These are phyloP conservation scores for Cosmia pyralina DNA, from an alignment of 2,888 invertebrate genomes.

Conservation along the genomic window DNA sequence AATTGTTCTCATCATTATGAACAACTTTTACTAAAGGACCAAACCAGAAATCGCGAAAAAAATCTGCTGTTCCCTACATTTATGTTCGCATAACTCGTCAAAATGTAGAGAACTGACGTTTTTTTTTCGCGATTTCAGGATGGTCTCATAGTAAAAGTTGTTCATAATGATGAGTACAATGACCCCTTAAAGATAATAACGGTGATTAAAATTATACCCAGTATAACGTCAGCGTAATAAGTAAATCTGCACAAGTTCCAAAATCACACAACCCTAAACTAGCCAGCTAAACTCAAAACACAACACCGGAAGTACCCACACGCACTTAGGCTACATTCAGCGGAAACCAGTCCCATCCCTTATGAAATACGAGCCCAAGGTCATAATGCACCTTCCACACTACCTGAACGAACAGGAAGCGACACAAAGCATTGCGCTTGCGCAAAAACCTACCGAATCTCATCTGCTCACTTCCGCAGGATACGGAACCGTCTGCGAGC, in stretches of 20 bases:
- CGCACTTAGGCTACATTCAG: constrained; percentile 59
- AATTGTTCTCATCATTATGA: too few species aligned
- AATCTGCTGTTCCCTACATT: too few species aligned
- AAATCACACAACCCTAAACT: constrained; percentile 13
- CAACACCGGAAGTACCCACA: constrained; percentile 50
- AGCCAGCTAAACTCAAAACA: constrained; percentile 33
- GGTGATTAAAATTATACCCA: too few species aligned
- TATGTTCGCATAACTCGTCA: too few species aligned
- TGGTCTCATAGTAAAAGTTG: too few species aligned
- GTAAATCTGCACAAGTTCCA: not conserved
- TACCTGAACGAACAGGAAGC: constrained; percentile 80
- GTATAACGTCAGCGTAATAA: not conserved
- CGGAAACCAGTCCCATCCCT: constrained; percentile 70
- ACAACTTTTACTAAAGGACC: too few species aligned
- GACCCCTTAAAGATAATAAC: too few species aligned
- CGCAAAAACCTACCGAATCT: constrained; percentile 82
- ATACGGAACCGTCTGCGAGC: constrained; percentile 85
- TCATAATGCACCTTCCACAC: constrained; percentile 85
- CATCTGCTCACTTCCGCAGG: constrained; percentile 85
- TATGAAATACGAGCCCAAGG: constrained; percentile 83
- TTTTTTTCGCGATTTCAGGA: too few species aligned
- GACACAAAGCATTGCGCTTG: constrained; percentile 78
- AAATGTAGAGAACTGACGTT: too few species aligned
- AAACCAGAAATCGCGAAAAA: too few species aligned
- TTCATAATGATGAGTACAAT: too few species aligned